Evolutionary conservation across 2,797 vertebrate genomes (phyloP).

Genomic region (Tangara arthus): DNA sequence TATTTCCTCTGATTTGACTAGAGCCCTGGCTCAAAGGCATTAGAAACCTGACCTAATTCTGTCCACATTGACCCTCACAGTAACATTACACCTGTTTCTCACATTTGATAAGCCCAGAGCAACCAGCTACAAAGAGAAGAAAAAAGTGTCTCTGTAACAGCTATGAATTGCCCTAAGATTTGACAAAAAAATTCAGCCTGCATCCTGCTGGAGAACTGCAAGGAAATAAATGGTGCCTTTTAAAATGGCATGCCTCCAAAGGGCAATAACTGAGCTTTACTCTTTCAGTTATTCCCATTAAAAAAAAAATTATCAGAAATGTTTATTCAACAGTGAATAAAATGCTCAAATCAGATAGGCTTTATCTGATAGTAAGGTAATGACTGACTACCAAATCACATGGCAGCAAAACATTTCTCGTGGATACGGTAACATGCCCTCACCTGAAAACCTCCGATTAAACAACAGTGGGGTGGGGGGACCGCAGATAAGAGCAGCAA

Average conservation of each 20-base stretch:
- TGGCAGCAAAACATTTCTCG: slow-evolving; percentile 70
- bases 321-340: slow-evolving; percentile 78
- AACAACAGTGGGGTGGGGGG: neutral
- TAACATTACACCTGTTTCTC: neutral
- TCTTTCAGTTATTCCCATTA: slow-evolving; percentile 53
- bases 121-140: neutral
- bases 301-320: slow-evolving; percentile 66
- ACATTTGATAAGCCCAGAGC: neutral
- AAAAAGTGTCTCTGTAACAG: neutral
- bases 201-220: neutral
- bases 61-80: neutral
- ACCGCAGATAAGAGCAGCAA: slow-evolving; percentile 22
- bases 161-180: neutral
- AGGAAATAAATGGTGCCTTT: neutral
- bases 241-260: slow-evolving; percentile 10
- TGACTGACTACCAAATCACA: slow-evolving; percentile 76
- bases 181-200: neutral
- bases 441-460: slow-evolving; percentile 68
- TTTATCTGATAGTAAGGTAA: slow-evolving; percentile 80
- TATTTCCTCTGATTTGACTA: neutral
- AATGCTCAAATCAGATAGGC: slow-evolving; percentile 73
- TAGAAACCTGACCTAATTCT: neutral
- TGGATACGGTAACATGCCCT: slow-evolving; percentile 52
- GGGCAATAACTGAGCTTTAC: slow-evolving; percentile 39
- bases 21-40: neutral